Conservation (phyloP, 2,888 invertebrate genomes). For the Rhabditoides inermis region DNA sequence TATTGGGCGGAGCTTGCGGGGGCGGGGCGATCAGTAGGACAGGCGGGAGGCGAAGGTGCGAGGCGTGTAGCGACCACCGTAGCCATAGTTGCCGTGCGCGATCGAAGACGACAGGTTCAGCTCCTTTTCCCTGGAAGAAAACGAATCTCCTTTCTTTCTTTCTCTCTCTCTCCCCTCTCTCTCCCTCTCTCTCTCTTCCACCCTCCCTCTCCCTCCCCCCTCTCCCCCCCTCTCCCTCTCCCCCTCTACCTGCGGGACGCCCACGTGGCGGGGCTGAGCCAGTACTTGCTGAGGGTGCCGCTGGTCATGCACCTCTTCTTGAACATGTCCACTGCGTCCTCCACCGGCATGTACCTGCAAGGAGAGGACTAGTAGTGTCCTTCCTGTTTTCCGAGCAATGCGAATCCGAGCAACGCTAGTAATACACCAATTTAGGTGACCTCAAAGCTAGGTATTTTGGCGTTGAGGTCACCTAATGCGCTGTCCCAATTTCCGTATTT, state of each 20-base stretch:
- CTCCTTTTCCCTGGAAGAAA: constrained; percentile 44
- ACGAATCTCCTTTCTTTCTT: no score
- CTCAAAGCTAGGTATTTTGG: not conserved
- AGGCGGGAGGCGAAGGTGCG: constrained; percentile 9
- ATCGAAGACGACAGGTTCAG: constrained; percentile 35
- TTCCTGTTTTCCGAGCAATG: no score
- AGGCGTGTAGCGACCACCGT: constrained; percentile 13
- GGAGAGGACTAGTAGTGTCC: not conserved
- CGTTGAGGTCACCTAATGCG: no score
- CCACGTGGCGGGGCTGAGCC: constrained; percentile 47
- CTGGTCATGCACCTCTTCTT: constrained; percentile 52
- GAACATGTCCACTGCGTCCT: constrained; percentile 51
- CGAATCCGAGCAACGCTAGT: no score
- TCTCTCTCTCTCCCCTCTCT: no score
- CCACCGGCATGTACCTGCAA: constrained; percentile 47
- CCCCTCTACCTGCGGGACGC: constrained; percentile 39
- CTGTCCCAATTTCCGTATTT: no score
- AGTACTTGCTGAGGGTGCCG: constrained; percentile 49
- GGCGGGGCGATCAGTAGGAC: not conserved
- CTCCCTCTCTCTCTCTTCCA: no score
- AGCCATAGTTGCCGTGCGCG: constrained; percentile 34
- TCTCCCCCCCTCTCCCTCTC: no score
- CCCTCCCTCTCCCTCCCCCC: no score
- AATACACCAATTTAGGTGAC: no score
- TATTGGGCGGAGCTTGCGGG: not conserved